Conservation (phyloP, 1,140 invertebrate genomes). For the Zophobas atratus region DNA sequence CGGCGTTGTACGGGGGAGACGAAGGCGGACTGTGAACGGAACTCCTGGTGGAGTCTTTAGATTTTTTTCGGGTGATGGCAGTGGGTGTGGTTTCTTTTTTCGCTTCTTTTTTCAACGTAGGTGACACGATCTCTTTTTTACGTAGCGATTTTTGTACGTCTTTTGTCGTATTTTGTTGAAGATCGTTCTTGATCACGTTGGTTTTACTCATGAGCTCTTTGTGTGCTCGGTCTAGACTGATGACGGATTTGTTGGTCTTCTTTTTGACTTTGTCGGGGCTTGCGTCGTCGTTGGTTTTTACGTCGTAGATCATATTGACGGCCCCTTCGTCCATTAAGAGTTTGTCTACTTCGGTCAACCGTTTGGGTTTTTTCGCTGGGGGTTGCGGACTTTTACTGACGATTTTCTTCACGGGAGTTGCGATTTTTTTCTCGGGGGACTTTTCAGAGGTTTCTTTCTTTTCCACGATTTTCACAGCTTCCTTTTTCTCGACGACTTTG, state of each 20-base stretch:
- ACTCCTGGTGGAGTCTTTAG: slow-evolving; percentile 67
- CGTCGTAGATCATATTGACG: slow-evolving; percentile 86
- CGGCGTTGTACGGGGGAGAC: slow-evolving; percentile 71
- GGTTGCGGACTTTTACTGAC: slow-evolving; percentile 18
- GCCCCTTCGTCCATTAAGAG: slow-evolving; percentile 88
- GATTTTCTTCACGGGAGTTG: slow-evolving; percentile 36
- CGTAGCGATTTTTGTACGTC: slow-evolving; percentile 62
- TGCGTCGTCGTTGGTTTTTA: slow-evolving; percentile 73
- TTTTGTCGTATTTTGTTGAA: slow-evolving; percentile 61
- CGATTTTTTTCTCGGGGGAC: slow-evolving; percentile 8
- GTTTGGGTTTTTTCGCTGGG: slow-evolving; percentile 66
- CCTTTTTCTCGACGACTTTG: slow-evolving; percentile 17
- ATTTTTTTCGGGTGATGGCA: slow-evolving; percentile 71
- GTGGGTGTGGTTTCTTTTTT: slow-evolving; percentile 71
- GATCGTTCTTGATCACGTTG: slow-evolving; percentile 67
- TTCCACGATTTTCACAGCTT: slow-evolving; percentile 27
- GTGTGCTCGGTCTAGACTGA: slow-evolving; percentile 71
- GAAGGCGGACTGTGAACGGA: slow-evolving; percentile 63
- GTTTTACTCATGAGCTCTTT: slow-evolving; percentile 71
- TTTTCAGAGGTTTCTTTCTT: slow-evolving; percentile 31
- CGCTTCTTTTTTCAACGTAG: slow-evolving; percentile 37
- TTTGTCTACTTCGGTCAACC: slow-evolving; percentile 80
- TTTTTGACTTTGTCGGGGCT: slow-evolving; percentile 53
- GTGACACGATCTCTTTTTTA: slow-evolving; percentile 62
- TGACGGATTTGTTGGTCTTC: slow-evolving; percentile 64